A percentile compares a stretch with the other conserved stretches of the same genome.
Conservation (phyloP, 2,888 invertebrate genomes). For the Harmothoe impar region DNA sequence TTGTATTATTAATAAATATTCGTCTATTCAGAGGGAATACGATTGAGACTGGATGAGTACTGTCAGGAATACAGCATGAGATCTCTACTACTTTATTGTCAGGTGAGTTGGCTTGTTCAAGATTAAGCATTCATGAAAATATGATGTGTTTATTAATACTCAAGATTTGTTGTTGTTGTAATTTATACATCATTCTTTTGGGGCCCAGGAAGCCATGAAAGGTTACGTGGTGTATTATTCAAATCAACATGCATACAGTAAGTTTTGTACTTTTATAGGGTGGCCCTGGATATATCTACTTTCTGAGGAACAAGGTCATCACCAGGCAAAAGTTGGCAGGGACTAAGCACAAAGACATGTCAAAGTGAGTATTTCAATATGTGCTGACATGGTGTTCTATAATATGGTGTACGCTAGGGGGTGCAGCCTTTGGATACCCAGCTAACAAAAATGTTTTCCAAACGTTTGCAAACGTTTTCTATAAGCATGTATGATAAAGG, state of each 20-base stretch:
- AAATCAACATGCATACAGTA: too few species aligned
- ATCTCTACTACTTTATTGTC: slow-evolving; percentile 5
- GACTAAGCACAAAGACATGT: background rate
- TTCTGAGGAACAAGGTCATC: slow-evolving; percentile 36
- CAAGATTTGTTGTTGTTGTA: too few species aligned
- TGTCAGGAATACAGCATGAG: background rate
- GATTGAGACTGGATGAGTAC: slow-evolving; percentile 16
- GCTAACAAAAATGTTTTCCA: too few species aligned
- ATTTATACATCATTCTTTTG: too few species aligned
- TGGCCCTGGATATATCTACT: slow-evolving; percentile 40
- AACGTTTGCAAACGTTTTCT: too few species aligned
- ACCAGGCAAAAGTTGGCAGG: slow-evolving; percentile 21
- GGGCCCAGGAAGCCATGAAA: too few species aligned
- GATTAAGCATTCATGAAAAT: too few species aligned
- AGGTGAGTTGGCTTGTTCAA: background rate
- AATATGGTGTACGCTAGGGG: background rate
- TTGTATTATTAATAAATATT: too few species aligned
- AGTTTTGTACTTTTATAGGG: slow-evolving; percentile 18
- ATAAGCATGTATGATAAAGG: background rate
- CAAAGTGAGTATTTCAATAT: slow-evolving; percentile 21
- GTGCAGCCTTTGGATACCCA: too few species aligned
- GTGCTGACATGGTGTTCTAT: background rate
- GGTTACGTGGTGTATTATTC: too few species aligned
- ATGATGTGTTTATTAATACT: too few species aligned
- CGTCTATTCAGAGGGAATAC: slow-evolving; percentile 30